Evolutionary conservation across 2,113 vertebrate species (phyloP), one percentile per base, ranked within the genome.

Genomic region (Oenanthe melanoleuca): DNA sequence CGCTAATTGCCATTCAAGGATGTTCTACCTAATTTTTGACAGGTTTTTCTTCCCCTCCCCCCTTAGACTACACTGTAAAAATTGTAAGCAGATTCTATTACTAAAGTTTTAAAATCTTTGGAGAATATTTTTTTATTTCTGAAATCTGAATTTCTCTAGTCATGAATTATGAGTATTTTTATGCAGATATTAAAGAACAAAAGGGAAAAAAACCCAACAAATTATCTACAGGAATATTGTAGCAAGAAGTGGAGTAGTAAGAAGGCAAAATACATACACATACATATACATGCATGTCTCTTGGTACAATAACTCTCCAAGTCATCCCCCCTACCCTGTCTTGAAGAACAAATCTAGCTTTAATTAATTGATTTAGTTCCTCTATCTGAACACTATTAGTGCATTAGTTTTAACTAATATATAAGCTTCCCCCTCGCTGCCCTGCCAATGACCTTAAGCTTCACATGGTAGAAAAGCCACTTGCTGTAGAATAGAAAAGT

Each of bases 381-480:
- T 93, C 86, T 67, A 96, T 92, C 81, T 88, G 95, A 91, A 93
- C 85, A 91, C 91, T 88, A 89, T 95, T 96, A 95, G 89, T 79
- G 74, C 69, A 85, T 95, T 87, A 93, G 94, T 93, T 92, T 70
- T 92, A 96, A 96, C 94, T 95, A 97, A 95, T 94, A 88, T 87
- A 93, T 86, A 92, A 95, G 75, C 82, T 88, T 93, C 84, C 80
- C 86, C 67, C 74, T 66, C 7, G 0, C 67, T 96, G 96, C 97
- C 97, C 92, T 95, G 96, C 91, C 91, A 87, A 83, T 96, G 97
- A 97, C 97, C 97, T 97, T 93, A 89, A 82, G 91, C 85, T 95
- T 84, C 94, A 89, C 75, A 80, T 84, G 93, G 92, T 93, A 97
- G 72, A 91, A 95, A 97, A 97, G 93, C 96, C 95, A 97, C 95